Evolutionary conservation across 2,888 invertebrate genomes (phyloP), one percentile per base, ranked within the genome.

Genomic region (Ommatoiulus sabulosus): DNA sequence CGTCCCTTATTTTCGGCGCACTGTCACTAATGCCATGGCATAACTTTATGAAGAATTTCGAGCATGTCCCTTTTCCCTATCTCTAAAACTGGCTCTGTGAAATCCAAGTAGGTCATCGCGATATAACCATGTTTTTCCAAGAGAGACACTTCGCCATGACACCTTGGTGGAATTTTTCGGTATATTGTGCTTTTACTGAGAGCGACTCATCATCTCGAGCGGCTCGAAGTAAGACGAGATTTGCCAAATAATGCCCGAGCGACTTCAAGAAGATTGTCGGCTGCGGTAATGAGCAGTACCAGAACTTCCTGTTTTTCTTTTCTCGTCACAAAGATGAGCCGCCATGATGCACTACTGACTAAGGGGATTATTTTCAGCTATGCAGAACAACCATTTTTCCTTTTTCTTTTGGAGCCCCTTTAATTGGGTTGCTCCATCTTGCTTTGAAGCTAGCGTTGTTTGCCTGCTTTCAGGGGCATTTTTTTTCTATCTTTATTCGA

Each of bases 271-370:
- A 7, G 10, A 24, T 7, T 72, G 72, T 24, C 72, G 63, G 63
- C n/a, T n/a, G 20, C 63, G 63, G 24, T 72, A 72, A 72, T 72
- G 72, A 72, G 72, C 72, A 72, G 8, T 10, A 24, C 72, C 72
- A 72, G 63, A 52, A n/a, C 10, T 72, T 72, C 72, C 72, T 10
- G 72, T 72, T 24, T 72, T 7, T 24, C 24, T n/a, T 24, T 10
- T n/a, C 24, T 72, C 8, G 24, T 10, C 63, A 63, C 72, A 72
- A 72, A 72, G 72, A 72, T 24, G 72, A 72, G 24, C 72, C 72
- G 72, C 24, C 24, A 24, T 8, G 72, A 63, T 63, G 20, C 8
- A 20, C 72, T 72, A 17, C 15, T 57, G 17, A 72, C 72, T 72
- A 72, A 72, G 72, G n/a, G 6, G 72, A 72, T 72, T 72, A 72